Percentiles rank a stretch among this genome's conserved stretches.
phyloP scores from a whole-genome alignment of 2,113 vertebrate species.

The Dasypus novemcinctus region DNA sequence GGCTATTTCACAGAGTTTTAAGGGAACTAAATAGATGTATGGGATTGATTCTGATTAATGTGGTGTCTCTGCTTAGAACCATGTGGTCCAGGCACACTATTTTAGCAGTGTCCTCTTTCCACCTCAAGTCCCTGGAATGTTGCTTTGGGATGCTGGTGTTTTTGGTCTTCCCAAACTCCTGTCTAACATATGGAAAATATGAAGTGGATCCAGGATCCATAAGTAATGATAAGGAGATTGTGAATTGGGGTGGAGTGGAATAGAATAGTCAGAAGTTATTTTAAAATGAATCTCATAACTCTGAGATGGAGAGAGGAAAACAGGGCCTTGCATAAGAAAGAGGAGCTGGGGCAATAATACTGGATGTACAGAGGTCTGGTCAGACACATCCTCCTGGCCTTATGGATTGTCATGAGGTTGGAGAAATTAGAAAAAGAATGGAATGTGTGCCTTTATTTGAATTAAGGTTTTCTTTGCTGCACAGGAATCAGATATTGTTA shows the following conservation, averaged over 20 bases:
- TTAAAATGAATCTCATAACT: not conserved
- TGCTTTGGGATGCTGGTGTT: not conserved
- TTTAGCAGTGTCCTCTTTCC: too few relatives aligned
- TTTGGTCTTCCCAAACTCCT: not conserved
- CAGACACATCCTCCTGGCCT: not conserved
- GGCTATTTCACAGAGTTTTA: not conserved
- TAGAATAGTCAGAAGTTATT: not conserved
- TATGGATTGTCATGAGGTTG: not conserved
- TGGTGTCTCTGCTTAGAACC: not conserved
- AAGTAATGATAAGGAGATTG: not conserved
- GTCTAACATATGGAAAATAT: not conserved
- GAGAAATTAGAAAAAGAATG: not conserved
- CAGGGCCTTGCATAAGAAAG: not conserved
- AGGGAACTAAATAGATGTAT: not conserved
- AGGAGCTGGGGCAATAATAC: not conserved
- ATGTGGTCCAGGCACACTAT: not conserved
- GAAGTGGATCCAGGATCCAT: not conserved
- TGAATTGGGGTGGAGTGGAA: not conserved
- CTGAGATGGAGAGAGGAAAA: not conserved
- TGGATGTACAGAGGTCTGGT: not conserved
- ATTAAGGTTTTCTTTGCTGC: not conserved
- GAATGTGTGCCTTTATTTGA: not conserved
- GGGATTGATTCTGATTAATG: not conserved
- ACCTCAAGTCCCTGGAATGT: not conserved
- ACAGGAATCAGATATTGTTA: not conserved